Evolutionary conservation across 2,888 invertebrate species (phyloP).

Genomic region (Eupithecia dodoneata): DNA sequence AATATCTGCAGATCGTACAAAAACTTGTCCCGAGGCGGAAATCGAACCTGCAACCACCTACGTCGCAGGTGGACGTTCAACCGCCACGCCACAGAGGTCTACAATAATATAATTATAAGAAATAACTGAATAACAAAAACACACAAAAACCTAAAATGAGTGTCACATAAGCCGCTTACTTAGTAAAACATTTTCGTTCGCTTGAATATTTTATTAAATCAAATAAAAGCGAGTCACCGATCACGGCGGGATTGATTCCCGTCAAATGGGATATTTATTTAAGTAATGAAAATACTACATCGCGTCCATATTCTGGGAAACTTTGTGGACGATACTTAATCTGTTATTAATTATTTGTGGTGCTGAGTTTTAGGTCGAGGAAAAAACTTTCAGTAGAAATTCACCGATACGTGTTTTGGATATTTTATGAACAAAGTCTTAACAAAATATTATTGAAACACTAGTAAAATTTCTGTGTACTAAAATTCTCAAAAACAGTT

Average conservation of each 20-base stretch:
- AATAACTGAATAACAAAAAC: neutral
- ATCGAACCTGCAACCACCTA: no score
- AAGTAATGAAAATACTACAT: conserved; percentile 58
- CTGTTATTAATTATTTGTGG: neutral
- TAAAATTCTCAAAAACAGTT: no score
- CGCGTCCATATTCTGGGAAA: conserved; percentile 39
- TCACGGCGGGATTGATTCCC: conserved; percentile 53
- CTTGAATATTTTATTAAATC: conserved; percentile 19
- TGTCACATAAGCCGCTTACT: neutral
- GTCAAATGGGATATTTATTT: conserved; percentile 57
- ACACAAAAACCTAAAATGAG: neutral
- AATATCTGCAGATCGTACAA: no score
- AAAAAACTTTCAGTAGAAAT: neutral
- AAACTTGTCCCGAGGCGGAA: no score
- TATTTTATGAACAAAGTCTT: neutral
- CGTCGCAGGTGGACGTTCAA: no score
- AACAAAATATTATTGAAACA: neutral
- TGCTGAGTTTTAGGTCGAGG: neutral
- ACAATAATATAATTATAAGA: no score
- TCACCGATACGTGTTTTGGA: neutral
- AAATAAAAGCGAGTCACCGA: conserved; percentile 49
- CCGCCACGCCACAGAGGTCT: no score
- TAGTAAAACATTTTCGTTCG: conserved; percentile 6
- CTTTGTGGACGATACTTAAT: neutral
- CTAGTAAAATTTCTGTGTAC: no score